Evolutionary conservation across 2,797 vertebrate genomes (phyloP).

Genomic region (Oophaga sylvatica): DNA sequence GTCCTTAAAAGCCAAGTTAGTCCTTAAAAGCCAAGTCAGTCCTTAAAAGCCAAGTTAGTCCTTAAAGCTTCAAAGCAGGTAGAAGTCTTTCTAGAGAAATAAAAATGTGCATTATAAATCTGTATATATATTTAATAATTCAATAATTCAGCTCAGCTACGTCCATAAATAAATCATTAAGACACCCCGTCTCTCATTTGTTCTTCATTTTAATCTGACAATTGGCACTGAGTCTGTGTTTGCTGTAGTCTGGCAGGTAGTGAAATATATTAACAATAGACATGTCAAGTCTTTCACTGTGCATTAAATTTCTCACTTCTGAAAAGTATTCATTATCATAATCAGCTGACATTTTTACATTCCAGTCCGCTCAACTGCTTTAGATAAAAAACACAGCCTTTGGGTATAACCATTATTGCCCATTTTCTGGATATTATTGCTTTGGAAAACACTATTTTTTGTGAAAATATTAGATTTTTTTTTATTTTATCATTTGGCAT

Average conservation of each 20-base stretch:
- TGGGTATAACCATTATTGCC: neutral
- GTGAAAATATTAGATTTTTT: neutral
- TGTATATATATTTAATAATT: neutral
- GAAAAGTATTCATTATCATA: slow-evolving; percentile 26
- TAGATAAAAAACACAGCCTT: neutral
- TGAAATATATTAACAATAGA: slow-evolving; percentile 38
- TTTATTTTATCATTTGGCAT: neutral
- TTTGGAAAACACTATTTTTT: neutral
- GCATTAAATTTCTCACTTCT: neutral
- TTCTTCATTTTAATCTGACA: neutral
- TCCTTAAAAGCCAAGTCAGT: neutral
- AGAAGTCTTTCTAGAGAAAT: neutral
- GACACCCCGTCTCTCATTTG: neutral
- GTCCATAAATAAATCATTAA: neutral
- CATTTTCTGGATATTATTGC: neutral
- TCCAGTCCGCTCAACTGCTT: neutral
- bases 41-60: neutral
- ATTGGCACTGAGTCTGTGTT: neutral
- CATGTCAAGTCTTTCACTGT: slow-evolving; percentile 3
- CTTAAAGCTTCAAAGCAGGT: neutral
- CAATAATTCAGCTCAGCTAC: neutral
- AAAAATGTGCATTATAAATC: neutral
- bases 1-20: no score
- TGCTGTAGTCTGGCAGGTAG: neutral
- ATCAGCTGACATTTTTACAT: slow-evolving; percentile 5